Base-by-base conservation (phyloP, 2,797 vertebrate species). In the Chromobotia macracanthus region DNA sequence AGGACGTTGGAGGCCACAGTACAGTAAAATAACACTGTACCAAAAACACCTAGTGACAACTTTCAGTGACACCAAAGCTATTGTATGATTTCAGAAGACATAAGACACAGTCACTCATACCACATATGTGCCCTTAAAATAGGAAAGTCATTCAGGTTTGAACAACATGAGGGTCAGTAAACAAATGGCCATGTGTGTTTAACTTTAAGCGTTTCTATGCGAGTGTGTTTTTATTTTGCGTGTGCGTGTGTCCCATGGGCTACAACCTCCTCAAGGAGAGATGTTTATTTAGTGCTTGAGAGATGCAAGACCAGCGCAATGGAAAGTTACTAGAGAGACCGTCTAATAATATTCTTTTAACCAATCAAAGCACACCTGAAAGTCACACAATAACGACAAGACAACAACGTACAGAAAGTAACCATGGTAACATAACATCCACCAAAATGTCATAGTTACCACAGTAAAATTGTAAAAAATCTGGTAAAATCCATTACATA, bases 281-380 rank as follows among this genome's bases (percentile, higher is more conserved):
- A 44, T 44, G 25, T 41, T 63, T 60, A 44, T 77, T 73, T 72
- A 60, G 46, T 75, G 56, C 58, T 63, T 23, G 31, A 44, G 31
- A 35, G 23, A 51, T 56, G 8, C 35, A n/a, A 51, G 46, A 53
- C 13, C 38, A 21, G 8, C 11, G 5, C n/a, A 77, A 19, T 21
- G 51, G 48, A 53, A 58, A 69, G 51, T 48, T 60, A 68, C 18
- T 46, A 56, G 21, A 10, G 18, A 51, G 18, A 55, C 11, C n/a
- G 65, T 38, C 66, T 75, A 21, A 12, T 28, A n/a, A 73, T 12
- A 68, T 61, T 19, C 2, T 70, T 13, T 10, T 10, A 41, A 28
- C 16, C n/a, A 38, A 65, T 23, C 3, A 11, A 66, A 64, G 21
- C 9, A 53, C 21, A 31, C 5, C 18, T 16, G 11, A 19, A 31